phyloP scores from a whole-genome alignment of 2,888 invertebrate species.

The Pseudoips prasinana region DNA sequence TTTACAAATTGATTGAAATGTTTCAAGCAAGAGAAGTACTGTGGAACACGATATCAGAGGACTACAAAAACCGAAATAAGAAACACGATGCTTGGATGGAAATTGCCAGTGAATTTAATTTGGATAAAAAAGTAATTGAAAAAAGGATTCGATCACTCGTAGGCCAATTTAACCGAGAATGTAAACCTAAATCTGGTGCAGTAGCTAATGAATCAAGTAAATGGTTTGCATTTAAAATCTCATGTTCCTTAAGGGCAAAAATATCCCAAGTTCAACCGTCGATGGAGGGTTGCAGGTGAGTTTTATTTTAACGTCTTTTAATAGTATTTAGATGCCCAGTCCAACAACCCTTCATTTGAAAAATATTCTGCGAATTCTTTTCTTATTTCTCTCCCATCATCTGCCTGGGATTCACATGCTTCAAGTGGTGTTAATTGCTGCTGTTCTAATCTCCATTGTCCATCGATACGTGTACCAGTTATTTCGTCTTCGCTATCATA shows the following conservation, averaged over 20 bases:
- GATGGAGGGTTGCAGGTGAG: slow-evolving; percentile 15
- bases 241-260: slow-evolving; percentile 20
- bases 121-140: slow-evolving; percentile 24
- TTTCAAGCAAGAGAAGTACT: slow-evolving; percentile 33
- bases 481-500: slow-evolving; percentile 20
- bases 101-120: slow-evolving; percentile 27
- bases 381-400: slow-evolving; percentile 28
- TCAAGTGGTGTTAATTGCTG: slow-evolving; percentile 26
- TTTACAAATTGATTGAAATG: slow-evolving; percentile 31
- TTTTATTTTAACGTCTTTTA: slow-evolving; percentile 16
- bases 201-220: slow-evolving; percentile 21
- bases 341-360: slow-evolving; percentile 24
- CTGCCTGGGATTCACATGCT: slow-evolving; percentile 21
- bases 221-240: slow-evolving; percentile 26
- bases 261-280: slow-evolving; percentile 12
- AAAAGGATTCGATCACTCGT: slow-evolving; percentile 15
- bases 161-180: slow-evolving; percentile 17
- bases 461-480: slow-evolving; percentile 20
- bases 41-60: slow-evolving; percentile 29
- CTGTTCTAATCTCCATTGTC: slow-evolving; percentile 25
- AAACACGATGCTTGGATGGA: slow-evolving; percentile 34
- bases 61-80: slow-evolving; percentile 30
- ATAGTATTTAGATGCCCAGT: slow-evolving; percentile 22
- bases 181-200: slow-evolving; percentile 22
- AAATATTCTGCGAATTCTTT: slow-evolving; percentile 27